Conservation (phyloP, 2,113 vertebrate species). For the Rissa tridactyla region DNA sequence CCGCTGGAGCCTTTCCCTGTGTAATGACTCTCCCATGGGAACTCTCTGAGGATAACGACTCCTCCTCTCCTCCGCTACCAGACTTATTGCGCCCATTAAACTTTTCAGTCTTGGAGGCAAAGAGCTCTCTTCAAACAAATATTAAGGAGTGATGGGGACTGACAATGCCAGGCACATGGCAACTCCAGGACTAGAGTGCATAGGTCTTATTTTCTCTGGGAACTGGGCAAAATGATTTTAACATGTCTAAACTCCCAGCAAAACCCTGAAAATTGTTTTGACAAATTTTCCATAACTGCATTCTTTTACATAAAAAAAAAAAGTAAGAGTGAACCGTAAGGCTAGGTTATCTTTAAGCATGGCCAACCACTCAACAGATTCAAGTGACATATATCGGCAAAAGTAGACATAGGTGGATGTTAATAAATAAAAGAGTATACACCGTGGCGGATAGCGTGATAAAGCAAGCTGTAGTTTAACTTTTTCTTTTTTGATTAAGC, state of each 20-base stretch:
- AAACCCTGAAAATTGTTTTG: background rate
- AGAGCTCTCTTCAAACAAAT: background rate
- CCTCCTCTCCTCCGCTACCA: background rate
- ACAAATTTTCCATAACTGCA: background rate
- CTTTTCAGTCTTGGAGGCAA: background rate
- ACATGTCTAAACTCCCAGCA: background rate
- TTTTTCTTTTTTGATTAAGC: background rate
- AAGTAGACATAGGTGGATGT: background rate
- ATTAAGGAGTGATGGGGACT: background rate
- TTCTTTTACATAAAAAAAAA: background rate
- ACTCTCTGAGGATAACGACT: background rate
- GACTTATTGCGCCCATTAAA: background rate
- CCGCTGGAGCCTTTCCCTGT: background rate
- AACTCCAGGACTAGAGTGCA: background rate
- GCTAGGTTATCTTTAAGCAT: background rate
- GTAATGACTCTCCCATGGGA: background rate
- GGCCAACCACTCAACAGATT: background rate
- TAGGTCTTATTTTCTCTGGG: background rate
- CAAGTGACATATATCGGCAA: background rate
- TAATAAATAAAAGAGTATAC: background rate
- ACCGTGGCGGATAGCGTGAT: fast-evolving
- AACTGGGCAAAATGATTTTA: background rate
- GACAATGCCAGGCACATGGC: background rate
- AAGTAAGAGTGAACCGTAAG: background rate
- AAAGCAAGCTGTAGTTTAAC: background rate